Evolutionary conservation across 2,113 vertebrate species (phyloP).

Genomic region (Spheniscus mendiculus): DNA sequence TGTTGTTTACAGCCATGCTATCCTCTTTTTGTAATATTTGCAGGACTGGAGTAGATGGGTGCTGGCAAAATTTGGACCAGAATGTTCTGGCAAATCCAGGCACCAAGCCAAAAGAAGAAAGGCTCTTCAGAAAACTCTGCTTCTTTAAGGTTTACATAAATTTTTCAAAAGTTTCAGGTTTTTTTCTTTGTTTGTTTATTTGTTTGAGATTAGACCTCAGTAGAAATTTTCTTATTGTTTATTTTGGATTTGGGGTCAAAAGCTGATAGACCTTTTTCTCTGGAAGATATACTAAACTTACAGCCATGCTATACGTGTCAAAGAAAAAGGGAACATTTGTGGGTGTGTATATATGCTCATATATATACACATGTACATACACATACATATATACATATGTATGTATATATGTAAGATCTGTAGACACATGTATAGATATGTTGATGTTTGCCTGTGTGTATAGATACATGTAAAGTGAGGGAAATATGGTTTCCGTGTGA

Average conservation of each 20-base stretch:
- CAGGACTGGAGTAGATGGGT: background rate
- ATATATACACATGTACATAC: too few species aligned
- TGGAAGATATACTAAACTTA: background rate
- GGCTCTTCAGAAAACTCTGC: background rate
- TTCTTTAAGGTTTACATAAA: background rate
- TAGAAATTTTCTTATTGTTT: background rate
- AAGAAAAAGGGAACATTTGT: background rate
- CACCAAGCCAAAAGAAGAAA: background rate
- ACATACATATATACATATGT: background rate
- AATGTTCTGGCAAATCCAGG: background rate
- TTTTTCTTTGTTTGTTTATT: background rate
- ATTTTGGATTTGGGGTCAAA: background rate
- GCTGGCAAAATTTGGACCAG: background rate
- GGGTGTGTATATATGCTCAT: background rate
- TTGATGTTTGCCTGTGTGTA: background rate
- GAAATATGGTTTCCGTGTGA: background rate
- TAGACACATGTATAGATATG: background rate
- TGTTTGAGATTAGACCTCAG: background rate
- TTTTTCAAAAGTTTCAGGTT: background rate
- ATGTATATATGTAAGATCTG: background rate
- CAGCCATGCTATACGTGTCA: background rate
- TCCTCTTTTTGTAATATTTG: background rate
- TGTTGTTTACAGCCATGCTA: background rate
- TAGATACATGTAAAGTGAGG: background rate
- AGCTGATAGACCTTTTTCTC: background rate